Evolutionary conservation across 2,113 vertebrate species (phyloP), one percentile per base, ranked within the genome.

Genomic region (Procavia capensis): DNA sequence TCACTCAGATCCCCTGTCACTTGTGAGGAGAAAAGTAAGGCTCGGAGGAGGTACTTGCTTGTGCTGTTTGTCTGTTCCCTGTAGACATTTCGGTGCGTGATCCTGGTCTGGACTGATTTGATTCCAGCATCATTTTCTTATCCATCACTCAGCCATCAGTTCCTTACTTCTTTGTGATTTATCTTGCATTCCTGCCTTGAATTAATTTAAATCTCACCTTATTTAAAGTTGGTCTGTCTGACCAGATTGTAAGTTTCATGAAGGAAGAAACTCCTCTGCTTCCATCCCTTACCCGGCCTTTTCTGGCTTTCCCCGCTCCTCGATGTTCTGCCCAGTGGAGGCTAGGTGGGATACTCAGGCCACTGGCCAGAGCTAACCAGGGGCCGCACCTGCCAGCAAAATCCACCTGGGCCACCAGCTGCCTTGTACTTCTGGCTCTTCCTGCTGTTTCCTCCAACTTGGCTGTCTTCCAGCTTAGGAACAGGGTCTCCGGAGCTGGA

Each of bases 1-100:
- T 31, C 34, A 0, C 1, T 72, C 50, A 61, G 50, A 6, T 1
- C 10, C 0, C 4, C 6, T 24, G 63, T 27, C 5, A 1, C 54
- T 39, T 14, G 50, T 29, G 50, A 36, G 1, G 39, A 59, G 36
- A 25, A 25, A 39, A 43, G 34, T 11, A 17, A 31, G 6, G 5
- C 50, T 24, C 57, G 24, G 57, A 14, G 13, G 34, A 36, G 24
- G 9, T 11, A 17, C 68, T 6, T 19, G 1, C 36, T 47, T 11
- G 9, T 24, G 25, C 24, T n/a, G 16, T 1, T 41, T 39, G 24
- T 27, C 16, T 25, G 4, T 11, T 61, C 31, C 54, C 68, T 84
- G 54, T 34, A 31, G 41, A 47, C 17, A 0, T 50, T 39, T 57
- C 54, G 29, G 50, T n/a, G 7, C 1, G 0, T 11, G 54, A 34